phyloP scores from a whole-genome alignment of 2,888 invertebrate genomes.

The Lycocerus yunnanus region DNA sequence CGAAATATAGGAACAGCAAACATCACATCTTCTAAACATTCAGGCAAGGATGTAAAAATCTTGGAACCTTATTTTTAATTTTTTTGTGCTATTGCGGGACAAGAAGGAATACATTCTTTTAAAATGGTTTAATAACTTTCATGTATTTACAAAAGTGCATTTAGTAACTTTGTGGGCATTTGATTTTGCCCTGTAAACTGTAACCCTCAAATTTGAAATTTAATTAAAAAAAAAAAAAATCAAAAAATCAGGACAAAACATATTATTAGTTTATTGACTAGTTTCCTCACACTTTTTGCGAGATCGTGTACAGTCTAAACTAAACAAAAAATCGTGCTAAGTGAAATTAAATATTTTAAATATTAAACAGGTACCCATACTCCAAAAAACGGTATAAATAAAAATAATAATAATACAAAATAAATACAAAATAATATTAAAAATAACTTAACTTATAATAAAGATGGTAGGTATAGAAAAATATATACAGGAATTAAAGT shows the following conservation, averaged over 20 bases:
- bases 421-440: constrained; percentile 26
- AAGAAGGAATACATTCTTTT: constrained; percentile 46
- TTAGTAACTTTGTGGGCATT: constrained; percentile 25
- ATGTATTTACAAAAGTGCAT: constrained; percentile 33
- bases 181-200: constrained; percentile 42
- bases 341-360: constrained; percentile 35
- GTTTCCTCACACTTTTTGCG: constrained; percentile 56
- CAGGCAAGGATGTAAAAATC: constrained; percentile 47
- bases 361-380: constrained; percentile 42
- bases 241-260: constrained; percentile 32
- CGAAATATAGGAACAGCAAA: constrained; percentile 53
- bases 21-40: constrained; percentile 48
- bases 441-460: constrained; percentile 17
- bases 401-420: constrained; percentile 22
- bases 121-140: constrained; percentile 33
- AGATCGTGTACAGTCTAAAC: constrained; percentile 52
- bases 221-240: constrained; percentile 43
- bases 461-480: constrained; percentile 18
- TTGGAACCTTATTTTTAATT: constrained; percentile 43
- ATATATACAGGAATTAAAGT: constrained; percentile 9
- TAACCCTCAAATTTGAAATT: constrained; percentile 25
- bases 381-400: constrained; percentile 26
- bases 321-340: constrained; percentile 36
- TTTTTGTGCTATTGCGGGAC: constrained; percentile 48
- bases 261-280: constrained; percentile 54